Conservation (phyloP, 2,797 vertebrate genomes). For the Sebastes trivittatus region DNA sequence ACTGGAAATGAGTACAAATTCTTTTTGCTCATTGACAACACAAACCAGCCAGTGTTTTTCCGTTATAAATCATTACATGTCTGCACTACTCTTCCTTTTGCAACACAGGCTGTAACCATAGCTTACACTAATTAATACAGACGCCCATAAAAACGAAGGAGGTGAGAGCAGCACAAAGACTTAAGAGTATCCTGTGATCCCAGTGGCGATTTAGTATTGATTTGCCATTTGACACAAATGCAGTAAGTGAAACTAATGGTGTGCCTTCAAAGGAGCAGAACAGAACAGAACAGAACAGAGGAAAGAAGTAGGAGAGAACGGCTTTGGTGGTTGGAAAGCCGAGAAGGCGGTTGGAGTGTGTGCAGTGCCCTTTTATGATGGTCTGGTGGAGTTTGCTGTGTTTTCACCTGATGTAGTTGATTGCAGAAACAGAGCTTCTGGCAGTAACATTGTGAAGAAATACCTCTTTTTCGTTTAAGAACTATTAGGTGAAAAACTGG, state of each 20-base stretch:
- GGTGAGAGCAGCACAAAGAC: conserved; percentile 30
- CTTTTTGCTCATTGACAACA: conserved; percentile 62
- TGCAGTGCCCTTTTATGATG: conserved; percentile 73
- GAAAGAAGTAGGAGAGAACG: background rate
- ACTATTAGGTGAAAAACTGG: background rate
- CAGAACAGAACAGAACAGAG: conserved; percentile 4
- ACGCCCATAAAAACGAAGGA: conserved; percentile 1
- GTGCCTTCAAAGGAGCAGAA: conserved; percentile 1
- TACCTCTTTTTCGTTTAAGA: background rate
- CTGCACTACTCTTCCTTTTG: conserved; percentile 36
- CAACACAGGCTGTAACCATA: conserved; percentile 29
- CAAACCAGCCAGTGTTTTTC: conserved; percentile 62
- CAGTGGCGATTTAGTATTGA: conserved; percentile 59
- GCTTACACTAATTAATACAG: conserved; percentile 52
- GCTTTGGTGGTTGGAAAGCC: conserved; percentile 19
- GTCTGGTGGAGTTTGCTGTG: conserved; percentile 74
- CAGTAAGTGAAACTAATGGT: conserved; percentile 67
- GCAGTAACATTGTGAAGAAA: conserved; percentile 29
- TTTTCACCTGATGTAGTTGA: conserved; percentile 67
- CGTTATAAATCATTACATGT: conserved; percentile 73
- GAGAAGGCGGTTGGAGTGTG: conserved; percentile 33
- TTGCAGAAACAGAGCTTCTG: conserved; percentile 55
- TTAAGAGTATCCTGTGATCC: conserved; percentile 14
- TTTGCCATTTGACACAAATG: conserved; percentile 56
- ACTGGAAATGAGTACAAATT: conserved; percentile 62